phyloP scores from a whole-genome alignment of 1,140 invertebrate genomes.

The Aphelenchoides fujianensis region DNA sequence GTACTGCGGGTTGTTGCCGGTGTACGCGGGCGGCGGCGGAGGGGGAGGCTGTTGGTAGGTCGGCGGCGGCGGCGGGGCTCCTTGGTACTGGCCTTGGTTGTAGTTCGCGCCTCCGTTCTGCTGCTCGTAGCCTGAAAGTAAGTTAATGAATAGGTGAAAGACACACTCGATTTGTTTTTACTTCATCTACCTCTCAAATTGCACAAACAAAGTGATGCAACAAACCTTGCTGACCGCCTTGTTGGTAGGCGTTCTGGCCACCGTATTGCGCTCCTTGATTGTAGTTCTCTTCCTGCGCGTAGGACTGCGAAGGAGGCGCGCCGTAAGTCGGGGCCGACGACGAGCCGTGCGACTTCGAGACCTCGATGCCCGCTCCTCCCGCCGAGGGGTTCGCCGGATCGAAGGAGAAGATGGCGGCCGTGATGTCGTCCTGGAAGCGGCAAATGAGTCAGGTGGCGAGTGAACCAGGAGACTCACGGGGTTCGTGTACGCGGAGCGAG shows the following conservation, averaged over 20 bases:
- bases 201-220: no score
- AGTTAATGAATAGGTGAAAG: no score
- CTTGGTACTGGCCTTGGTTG: constrained; percentile 3
- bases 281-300: background rate
- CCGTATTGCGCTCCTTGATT: background rate
- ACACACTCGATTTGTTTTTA: no score
- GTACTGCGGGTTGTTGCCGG: constrained; percentile 9
- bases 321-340: background rate
- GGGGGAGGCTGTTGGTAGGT: background rate
- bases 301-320: background rate
- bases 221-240: background rate
- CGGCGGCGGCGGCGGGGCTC: background rate
- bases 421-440: constrained; percentile 25
- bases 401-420: constrained; percentile 26
- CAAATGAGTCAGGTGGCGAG: background rate
- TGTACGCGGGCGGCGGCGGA: background rate
- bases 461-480: constrained; percentile 14
- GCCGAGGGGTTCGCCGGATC: constrained; percentile 19
- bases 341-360: background rate
- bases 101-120: background rate
- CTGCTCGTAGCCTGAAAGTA: no score
- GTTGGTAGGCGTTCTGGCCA: background rate
- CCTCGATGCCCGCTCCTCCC: constrained; percentile 22
- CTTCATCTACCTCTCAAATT: no score
- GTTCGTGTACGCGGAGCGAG: constrained; percentile 26